Percentiles rank a stretch among this genome's conserved stretches.
These are phyloP conservation scores for Acanthopagrus latus DNA, from an alignment of 2,797 vertebrate species.

Conservation along the genomic window DNA sequence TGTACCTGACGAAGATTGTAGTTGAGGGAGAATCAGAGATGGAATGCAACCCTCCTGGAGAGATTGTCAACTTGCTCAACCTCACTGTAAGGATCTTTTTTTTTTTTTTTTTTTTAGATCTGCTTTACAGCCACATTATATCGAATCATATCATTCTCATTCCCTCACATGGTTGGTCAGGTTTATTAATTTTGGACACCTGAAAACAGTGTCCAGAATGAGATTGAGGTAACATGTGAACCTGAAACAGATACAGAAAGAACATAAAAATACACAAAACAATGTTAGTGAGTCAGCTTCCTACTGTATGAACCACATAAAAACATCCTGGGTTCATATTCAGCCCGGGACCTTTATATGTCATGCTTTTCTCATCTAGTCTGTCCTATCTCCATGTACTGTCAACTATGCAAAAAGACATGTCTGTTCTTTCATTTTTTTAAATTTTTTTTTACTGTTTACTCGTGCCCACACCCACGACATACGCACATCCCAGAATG, in stretches of 20 bases:
- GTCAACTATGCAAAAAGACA: background rate
- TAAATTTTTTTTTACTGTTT: background rate
- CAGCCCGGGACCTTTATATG: background rate
- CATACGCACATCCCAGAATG: conserved; percentile 21
- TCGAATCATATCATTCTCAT: background rate
- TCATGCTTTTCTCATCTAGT: background rate
- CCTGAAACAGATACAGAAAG: background rate
- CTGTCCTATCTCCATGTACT: background rate
- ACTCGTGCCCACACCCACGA: conserved; percentile 2
- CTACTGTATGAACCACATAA: conserved; percentile 4
- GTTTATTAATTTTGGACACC: background rate
- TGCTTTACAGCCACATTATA: background rate
- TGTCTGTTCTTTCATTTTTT: background rate
- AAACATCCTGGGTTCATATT: background rate
- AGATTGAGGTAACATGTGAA: background rate
- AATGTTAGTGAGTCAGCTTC: background rate
- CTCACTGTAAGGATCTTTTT: conserved; percentile 88
- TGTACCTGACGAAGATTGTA: conserved; percentile 93
- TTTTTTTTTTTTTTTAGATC: background rate
- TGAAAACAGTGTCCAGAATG: background rate
- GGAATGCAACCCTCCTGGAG: conserved; percentile 86
- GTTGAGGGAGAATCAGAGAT: conserved; percentile 78
- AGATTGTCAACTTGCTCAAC: conserved; percentile 89
- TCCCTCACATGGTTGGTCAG: background rate
- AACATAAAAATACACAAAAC: background rate